A percentile compares a stretch with the other conserved stretches of the same genome.
phyloP scores from a whole-genome alignment of 2,888 invertebrate species.

The Ennomos fuscantarius region DNA sequence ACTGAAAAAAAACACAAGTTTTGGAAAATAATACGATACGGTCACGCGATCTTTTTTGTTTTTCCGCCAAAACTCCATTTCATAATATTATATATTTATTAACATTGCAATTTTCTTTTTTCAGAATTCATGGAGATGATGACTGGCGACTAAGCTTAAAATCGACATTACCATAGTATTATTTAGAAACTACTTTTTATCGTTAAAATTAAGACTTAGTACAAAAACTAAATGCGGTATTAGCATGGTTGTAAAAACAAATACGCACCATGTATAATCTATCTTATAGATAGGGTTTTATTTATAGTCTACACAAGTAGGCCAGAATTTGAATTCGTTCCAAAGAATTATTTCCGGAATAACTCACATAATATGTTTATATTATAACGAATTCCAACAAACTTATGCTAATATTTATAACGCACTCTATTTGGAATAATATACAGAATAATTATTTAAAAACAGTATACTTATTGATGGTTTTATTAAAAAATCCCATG shows the following conservation, averaged over 20 bases:
- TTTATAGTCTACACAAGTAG: constrained; percentile 48
- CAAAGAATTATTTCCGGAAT: constrained; percentile 76
- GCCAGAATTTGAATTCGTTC: constrained; percentile 62
- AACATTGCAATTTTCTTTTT: constrained; percentile 52
- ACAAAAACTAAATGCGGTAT: constrained; percentile 77
- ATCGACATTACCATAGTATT: constrained; percentile 55
- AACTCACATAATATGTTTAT: too few species aligned
- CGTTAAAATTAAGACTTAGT: constrained; percentile 70
- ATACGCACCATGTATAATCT: constrained; percentile 56
- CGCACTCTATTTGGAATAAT: constrained; percentile 52
- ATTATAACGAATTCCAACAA: constrained; percentile 61
- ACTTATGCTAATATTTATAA: constrained; percentile 77
- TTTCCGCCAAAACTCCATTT: too few species aligned
- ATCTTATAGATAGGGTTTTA: constrained; percentile 75
- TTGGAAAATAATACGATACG: too few species aligned
- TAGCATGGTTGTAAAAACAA: constrained; percentile 63
- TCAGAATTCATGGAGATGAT: constrained; percentile 98
- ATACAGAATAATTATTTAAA: constrained; percentile 34
- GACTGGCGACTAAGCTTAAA: constrained; percentile 91
- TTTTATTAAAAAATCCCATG: constrained; percentile 13
- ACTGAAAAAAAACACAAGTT: too few species aligned
- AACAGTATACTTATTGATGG: constrained; percentile 1
- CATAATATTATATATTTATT: background rate
- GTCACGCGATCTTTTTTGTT: too few species aligned
- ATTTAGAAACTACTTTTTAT: constrained; percentile 68